A percentile compares a stretch with the other conserved stretches of the same genome.
Evolutionary conservation across 1,140 invertebrate genomes (phyloP).

Genomic region (Pseudobourletiella spinata): DNA sequence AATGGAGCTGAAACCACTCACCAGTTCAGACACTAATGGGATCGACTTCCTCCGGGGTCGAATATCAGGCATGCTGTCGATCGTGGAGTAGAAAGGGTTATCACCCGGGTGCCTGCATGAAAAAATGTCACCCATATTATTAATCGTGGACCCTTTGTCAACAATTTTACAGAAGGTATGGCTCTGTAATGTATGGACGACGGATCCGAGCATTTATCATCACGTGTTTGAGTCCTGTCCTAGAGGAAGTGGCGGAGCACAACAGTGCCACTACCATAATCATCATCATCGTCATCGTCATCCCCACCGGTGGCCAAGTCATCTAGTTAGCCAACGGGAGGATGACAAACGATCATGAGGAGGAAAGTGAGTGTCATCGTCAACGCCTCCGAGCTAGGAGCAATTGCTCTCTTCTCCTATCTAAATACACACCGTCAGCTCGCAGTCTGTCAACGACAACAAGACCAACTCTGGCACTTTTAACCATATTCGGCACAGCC

Average conservation of each 20-base stretch:
- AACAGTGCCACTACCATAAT: neutral
- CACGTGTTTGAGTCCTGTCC: neutral
- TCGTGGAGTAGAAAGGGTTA: constrained; percentile 98
- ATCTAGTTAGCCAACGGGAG: no score
- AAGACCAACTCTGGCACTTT: no score
- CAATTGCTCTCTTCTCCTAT: no score
- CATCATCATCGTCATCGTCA: neutral
- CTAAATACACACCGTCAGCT: no score
- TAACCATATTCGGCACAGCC: no score
- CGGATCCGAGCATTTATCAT: neutral
- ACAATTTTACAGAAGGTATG: neutral
- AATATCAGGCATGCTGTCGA: constrained; percentile 99
- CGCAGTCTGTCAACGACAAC: no score
- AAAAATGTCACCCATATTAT: neutral
- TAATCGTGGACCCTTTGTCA: neutral
- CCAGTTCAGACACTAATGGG: constrained; percentile 95
- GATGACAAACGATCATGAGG: no score
- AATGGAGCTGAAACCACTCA: constrained; percentile 53
- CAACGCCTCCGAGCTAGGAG: no score
- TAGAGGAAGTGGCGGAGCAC: no score
- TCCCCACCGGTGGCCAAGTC: neutral
- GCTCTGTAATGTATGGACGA: neutral
- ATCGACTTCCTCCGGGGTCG: constrained; percentile 91
- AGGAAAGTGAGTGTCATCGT: no score
- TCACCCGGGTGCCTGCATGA: constrained; percentile 70